These are phyloP conservation scores for Aphidius gifuensis DNA, from an alignment of 1,140 invertebrate genomes.

Conservation along the genomic window DNA sequence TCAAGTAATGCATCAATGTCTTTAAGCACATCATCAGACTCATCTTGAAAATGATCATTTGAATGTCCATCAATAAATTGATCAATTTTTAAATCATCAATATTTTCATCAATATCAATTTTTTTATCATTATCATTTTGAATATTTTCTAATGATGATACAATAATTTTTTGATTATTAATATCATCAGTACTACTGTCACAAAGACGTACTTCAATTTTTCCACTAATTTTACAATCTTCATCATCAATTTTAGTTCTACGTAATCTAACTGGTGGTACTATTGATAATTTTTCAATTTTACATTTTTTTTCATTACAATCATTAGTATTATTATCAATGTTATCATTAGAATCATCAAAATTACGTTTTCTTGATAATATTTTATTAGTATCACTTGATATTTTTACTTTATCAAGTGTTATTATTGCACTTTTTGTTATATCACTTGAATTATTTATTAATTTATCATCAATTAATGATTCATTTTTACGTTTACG, in stretches of 20 bases:
- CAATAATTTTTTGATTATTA: neutral
- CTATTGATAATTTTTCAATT: conserved; percentile 18
- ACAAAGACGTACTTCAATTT: conserved; percentile 42
- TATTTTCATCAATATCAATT: neutral
- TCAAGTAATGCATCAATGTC: conserved; percentile 49
- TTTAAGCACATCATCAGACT: conserved; percentile 48
- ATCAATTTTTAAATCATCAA: conserved; percentile 22
- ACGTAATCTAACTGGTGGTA: conserved; percentile 38
- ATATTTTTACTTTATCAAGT: neutral
- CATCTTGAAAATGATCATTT: conserved; percentile 35
- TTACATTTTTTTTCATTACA: conserved; percentile 10
- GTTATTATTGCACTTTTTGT: neutral
- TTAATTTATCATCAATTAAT: neutral
- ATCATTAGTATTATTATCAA: neutral
- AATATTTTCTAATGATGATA: neutral
- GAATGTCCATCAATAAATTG: conserved; percentile 25
- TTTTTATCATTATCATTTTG: too few species aligned
- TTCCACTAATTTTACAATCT: conserved; percentile 3
- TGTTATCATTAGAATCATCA: neutral
- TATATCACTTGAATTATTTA: conserved; percentile 5
- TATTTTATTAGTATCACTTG: neutral
- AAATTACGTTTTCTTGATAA: conserved; percentile 14
- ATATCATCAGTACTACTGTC: conserved; percentile 42
- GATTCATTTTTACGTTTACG: conserved; percentile 30
- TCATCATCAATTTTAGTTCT: conserved; percentile 21